Evolutionary conservation across 2,888 invertebrate species (phyloP).

Genomic region (Callyntrura sp.): DNA sequence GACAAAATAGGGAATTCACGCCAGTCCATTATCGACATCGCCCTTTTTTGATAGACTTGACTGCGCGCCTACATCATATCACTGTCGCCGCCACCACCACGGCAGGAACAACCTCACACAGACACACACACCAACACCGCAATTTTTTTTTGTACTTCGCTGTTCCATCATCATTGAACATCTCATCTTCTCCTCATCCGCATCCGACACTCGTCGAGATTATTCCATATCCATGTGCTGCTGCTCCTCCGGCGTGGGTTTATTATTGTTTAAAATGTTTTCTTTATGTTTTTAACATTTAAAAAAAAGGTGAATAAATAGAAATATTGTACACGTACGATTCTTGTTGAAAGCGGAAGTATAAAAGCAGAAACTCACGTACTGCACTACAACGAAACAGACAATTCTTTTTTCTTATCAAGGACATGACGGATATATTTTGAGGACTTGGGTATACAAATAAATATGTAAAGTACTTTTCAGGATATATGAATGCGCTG

Average conservation of each 20-base stretch:
- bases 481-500: conserved; percentile 4
- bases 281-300: neutral
- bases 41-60: conserved; percentile 33
- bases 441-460: neutral
- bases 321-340: neutral
- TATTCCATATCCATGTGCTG: neutral
- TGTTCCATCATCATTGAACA: neutral
- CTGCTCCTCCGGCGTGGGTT: no score
- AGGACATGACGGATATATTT: conserved; percentile 41
- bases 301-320: neutral
- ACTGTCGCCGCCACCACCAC: no score
- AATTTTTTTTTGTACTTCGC: no score
- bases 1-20: neutral
- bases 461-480: conserved; percentile 36
- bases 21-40: conserved; percentile 18
- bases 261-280: no score
- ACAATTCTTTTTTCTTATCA: conserved; percentile 30
- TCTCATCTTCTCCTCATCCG: no score
- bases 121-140: no score
- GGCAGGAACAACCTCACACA: no score
- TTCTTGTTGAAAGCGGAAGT: conserved; percentile 51
- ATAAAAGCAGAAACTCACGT: neutral
- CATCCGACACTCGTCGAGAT: no score
- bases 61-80: no score
- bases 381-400: neutral